These are phyloP conservation scores for Acipenser oxyrinchus DNA, from an alignment of 2,797 vertebrate genomes.

Conservation along the genomic window DNA sequence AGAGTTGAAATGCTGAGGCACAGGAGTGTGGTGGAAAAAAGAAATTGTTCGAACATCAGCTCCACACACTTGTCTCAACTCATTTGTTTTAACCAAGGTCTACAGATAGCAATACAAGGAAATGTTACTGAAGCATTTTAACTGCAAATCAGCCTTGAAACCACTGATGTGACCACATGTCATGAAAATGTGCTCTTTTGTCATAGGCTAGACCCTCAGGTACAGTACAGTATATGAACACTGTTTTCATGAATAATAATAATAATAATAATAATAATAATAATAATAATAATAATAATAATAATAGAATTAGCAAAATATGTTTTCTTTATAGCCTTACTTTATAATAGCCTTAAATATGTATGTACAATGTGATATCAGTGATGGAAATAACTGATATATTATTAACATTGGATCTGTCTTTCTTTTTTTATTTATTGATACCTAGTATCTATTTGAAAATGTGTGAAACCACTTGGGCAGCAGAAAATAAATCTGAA, in stretches of 20 bases:
- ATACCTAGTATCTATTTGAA: too few relatives aligned
- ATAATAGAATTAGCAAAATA: neutral
- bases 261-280: conserved; percentile 17
- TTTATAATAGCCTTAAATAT: too few relatives aligned
- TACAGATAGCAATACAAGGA: conserved; percentile 75
- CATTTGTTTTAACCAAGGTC: conserved; percentile 75
- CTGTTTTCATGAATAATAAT: conserved; percentile 30
- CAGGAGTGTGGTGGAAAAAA: conserved; percentile 50
- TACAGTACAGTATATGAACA: conserved; percentile 34
- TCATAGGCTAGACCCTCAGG: conserved; percentile 57
- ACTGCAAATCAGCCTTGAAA: conserved; percentile 63
- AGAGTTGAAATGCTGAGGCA: conserved; percentile 57
- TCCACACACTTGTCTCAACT: conserved; percentile 63
- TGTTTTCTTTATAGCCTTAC: too few relatives aligned
- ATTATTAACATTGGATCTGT: too few relatives aligned
- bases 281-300: conserved; percentile 36
- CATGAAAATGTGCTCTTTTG: conserved; percentile 65
- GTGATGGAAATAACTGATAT: too few relatives aligned
- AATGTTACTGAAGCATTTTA: conserved; percentile 71
- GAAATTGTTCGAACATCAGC: conserved; percentile 62
- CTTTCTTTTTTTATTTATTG: too few relatives aligned
- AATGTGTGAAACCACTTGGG: too few relatives aligned
- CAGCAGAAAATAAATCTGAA: too few relatives aligned
- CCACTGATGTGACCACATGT: conserved; percentile 71
- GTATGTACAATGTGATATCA: too few relatives aligned